Base-by-base conservation (phyloP, 2,797 vertebrate genomes). In the Nyctalus aviator region DNA sequence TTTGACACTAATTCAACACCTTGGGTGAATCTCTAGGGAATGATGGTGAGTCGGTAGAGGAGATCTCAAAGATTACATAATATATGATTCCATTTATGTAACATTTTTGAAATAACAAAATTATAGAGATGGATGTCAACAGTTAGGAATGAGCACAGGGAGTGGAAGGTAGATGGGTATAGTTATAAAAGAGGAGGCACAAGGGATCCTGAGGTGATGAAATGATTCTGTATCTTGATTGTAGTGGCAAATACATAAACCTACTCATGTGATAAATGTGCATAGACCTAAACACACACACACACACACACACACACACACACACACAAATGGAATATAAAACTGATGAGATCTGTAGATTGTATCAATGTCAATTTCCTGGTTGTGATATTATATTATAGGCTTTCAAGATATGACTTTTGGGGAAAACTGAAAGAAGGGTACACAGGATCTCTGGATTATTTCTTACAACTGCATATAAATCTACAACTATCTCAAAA, bases 101-200 rank as follows among this genome's bases (percentile, higher is more conserved):
- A 32, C 14, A 92, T 35, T 83, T 93, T 77, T 69, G 32, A 87
- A 93, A 41, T 72, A 53, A 41, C 9, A 64, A 69, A 55, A 76
- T 62, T 53, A 25, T 13, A 87, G 3, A 91, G 69, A 91, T 27
- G 57, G 48, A 44, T 37, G 23, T 44, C 25, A 83, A 57, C 11
- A 25, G n/a, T 64, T 53, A 81, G 53, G 30, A 88, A 68, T 69
- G 50, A 35, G 8, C 41, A 37, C 53, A 37, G 8, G 11, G 14
- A 84, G 23, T 1, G 2, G 0, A 3, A 69, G 41, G 27, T 20
- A 73, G 17, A 73, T 18, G 27, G 25, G 4, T 8, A 0, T 68
- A n/a, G 44, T 71, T 18, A 72, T 27, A 48, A 83, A 83, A 62
- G 53, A 76, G n/a, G 64, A 6, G 30, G 32, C 18, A 62, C 59